phyloP scores from a whole-genome alignment of 2,888 invertebrate species.

The Chrysodeixis includens region DNA sequence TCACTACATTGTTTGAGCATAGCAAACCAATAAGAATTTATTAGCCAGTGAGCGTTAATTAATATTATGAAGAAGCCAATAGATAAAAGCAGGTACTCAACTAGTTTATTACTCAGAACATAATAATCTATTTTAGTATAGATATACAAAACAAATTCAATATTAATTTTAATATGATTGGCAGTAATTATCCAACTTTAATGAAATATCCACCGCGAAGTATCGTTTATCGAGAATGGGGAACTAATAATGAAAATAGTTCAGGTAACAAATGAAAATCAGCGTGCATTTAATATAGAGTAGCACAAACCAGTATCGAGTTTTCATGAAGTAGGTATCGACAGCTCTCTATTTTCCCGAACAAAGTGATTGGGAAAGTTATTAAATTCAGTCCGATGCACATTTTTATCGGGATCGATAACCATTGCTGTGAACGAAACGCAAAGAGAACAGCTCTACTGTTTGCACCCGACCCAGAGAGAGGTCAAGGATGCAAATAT shows the following conservation, averaged over 20 bases:
- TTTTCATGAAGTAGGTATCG: constrained; percentile 1
- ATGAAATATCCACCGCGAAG: neutral
- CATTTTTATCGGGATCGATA: constrained; percentile 38
- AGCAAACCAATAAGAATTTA: neutral
- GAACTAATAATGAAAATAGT: neutral
- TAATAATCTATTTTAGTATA: too few relatives aligned
- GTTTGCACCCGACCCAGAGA: constrained; percentile 7
- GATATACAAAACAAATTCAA: too few relatives aligned
- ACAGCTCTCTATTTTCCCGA: neutral
- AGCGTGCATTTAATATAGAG: neutral
- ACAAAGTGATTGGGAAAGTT: constrained; percentile 12
- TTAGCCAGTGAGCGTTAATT: neutral
- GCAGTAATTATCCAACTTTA: too few relatives aligned
- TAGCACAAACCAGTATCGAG: neutral
- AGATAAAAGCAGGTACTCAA: neutral
- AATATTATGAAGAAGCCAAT: neutral
- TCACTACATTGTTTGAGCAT: neutral
- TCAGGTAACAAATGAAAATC: neutral
- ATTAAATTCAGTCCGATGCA: constrained; percentile 24
- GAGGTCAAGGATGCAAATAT: constrained; percentile 2
- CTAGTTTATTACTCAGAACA: neutral
- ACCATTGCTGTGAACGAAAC: constrained; percentile 28
- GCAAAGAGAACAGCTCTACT: constrained; percentile 7
- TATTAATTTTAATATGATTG: too few relatives aligned
- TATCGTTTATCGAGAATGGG: too few relatives aligned